phyloP scores from a whole-genome alignment of 2,797 vertebrate genomes.

The Cyprinella venusta region DNA sequence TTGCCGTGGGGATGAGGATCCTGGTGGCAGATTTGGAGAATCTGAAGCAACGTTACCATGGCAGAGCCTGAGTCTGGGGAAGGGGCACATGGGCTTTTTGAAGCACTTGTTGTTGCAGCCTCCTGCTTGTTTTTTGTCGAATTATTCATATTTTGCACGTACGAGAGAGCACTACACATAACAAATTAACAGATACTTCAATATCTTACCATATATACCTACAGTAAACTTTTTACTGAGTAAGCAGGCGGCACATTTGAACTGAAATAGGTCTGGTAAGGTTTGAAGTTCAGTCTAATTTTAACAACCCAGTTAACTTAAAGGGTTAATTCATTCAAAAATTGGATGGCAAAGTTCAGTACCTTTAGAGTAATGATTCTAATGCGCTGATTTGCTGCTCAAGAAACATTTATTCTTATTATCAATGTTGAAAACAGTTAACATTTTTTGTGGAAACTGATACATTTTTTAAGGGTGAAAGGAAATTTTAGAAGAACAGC shows the following conservation, averaged over 20 bases:
- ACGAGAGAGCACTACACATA: not conserved
- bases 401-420: not conserved
- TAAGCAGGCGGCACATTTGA: not conserved
- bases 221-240: not conserved
- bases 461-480: not conserved
- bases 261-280: not conserved
- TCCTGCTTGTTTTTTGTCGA: slow-evolving; percentile 3
- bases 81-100: slow-evolving; percentile 10
- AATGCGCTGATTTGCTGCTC: not conserved
- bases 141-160: not conserved
- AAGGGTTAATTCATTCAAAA: too few relatives aligned
- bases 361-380: too few relatives aligned
- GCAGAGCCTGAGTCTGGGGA: slow-evolving; percentile 39
- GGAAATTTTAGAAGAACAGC: not conserved
- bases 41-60: slow-evolving; percentile 42
- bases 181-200: not conserved
- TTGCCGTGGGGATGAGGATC: slow-evolving; percentile 48
- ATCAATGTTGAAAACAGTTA: not conserved
- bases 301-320: not conserved
- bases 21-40: slow-evolving; percentile 46
- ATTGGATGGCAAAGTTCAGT: not conserved
- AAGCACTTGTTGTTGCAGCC: slow-evolving; percentile 28
- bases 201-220: not conserved
- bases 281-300: not conserved
- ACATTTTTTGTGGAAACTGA: not conserved